Evolutionary conservation across 2,888 invertebrate genomes (phyloP).

Genomic region (Trichacis sp.): DNA sequence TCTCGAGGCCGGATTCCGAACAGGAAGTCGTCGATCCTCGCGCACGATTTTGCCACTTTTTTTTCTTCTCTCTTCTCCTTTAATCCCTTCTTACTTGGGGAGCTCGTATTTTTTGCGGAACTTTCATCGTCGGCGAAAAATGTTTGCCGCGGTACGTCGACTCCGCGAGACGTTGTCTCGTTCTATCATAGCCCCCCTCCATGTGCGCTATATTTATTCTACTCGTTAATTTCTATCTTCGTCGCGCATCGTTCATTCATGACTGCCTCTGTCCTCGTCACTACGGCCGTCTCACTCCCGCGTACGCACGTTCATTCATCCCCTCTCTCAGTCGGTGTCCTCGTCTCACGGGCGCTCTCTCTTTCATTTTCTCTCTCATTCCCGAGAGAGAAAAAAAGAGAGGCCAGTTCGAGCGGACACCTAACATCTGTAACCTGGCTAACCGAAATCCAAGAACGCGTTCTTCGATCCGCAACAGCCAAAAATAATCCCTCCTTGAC

Average conservation of each 20-base stretch:
- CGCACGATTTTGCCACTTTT: constrained; percentile 34
- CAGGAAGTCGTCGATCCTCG: constrained; percentile 42
- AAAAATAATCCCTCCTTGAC: constrained; percentile 35
- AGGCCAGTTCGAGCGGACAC: too few relatives aligned
- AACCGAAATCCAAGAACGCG: constrained; percentile 43
- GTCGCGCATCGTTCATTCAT: constrained; percentile 61
- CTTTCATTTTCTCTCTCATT: too few relatives aligned
- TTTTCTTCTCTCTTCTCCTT: too few relatives aligned
- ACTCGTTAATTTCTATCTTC: constrained; percentile 61
- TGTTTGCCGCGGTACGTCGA: not conserved
- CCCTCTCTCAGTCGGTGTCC: constrained; percentile 50
- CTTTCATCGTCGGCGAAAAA: not conserved
- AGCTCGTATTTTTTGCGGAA: too few relatives aligned
- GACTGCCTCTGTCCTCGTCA: constrained; percentile 49
- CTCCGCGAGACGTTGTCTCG: constrained; percentile 44
- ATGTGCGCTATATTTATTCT: constrained; percentile 58
- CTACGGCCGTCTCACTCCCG: constrained; percentile 46
- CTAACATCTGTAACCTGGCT: constrained; percentile 46
- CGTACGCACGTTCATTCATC: constrained; percentile 62
- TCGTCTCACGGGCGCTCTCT: too few relatives aligned
- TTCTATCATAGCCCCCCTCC: constrained; percentile 52
- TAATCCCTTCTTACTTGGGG: too few relatives aligned
- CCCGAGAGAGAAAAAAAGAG: too few relatives aligned
- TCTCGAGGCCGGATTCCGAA: constrained; percentile 29
- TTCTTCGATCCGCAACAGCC: constrained; percentile 36